Base-by-base conservation (phyloP, 23 tunicate genomes). In the Halocynthia aurantium region DNA sequence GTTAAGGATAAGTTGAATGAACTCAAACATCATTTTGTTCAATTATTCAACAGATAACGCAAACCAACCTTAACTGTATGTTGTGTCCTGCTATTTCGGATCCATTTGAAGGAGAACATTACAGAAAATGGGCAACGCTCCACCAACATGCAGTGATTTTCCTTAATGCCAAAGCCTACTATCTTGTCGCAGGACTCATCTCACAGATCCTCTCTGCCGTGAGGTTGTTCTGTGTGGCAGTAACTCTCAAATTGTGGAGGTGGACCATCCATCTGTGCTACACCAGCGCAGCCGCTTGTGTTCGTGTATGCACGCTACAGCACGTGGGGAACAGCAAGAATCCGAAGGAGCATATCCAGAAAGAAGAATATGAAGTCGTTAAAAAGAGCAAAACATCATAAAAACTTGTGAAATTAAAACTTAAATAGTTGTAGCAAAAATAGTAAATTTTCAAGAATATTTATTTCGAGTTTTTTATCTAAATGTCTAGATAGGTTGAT, bases 31-130 rank as follows among this genome's bases (percentile, higher is more conserved):
- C 15, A n/a, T 58, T 58, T 15, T 13, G 17, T 57, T 5, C 10
- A 15, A 2, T 54, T 44, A 54, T 57, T 58, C 78, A 82, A 22
- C 80, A 92, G 98, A 60, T 67, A 6, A 92, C 98, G 0, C 75
- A 73, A 15, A 85, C 80, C 52, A 92, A 92, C 69, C 82, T 92
- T 18, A 92, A 92, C 82, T 82, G 83, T 85, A 92, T 92, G 88
- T 70, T 92, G 12, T 92, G 98, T 69, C 98, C 98, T 10, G 98
- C 98, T 8, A 61, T 92, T 7, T 60, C 85, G 17, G 98, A 92
- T 78, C 98, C 98, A 6, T 92, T 92, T 66, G 71, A 73, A 22
- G 98, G 98, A 13, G 64, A 77, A 12, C 64, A 79, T 71, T 92
- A 92, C 75, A 82, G 98, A 52, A 78, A 87, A 65, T 92, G 98